Conservation (phyloP, 2,888 invertebrate species). For the Andrena chrysosceles region DNA sequence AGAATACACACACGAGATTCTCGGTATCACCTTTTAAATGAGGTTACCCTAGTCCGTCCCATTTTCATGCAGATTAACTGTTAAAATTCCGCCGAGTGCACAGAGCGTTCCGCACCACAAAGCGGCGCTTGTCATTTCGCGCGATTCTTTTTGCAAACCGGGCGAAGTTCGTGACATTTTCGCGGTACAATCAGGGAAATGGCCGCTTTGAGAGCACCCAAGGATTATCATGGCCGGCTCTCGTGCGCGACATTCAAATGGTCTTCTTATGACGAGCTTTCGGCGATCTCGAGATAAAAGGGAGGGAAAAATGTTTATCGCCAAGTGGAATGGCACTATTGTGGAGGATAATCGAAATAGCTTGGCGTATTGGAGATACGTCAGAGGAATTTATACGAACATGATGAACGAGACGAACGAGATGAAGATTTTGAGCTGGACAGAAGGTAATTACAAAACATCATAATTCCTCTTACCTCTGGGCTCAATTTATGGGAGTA, state of each 20-base stretch:
- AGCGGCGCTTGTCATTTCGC: constrained; percentile 22
- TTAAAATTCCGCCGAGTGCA: not conserved
- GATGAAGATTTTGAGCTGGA: too few relatives aligned
- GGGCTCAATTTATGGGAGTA: not conserved
- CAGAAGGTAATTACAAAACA: too few relatives aligned
- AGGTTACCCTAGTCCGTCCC: not conserved
- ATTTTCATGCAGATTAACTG: constrained; percentile 3
- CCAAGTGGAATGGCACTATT: not conserved
- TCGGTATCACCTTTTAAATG: not conserved
- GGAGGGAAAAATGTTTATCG: constrained; percentile 4
- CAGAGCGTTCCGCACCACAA: not conserved
- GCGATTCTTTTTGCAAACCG: not conserved
- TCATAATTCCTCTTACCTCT: too few relatives aligned
- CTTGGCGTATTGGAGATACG: not conserved
- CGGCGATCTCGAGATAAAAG: not conserved
- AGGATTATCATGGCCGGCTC: not conserved
- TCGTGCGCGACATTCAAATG: constrained; percentile 12
- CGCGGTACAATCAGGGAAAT: constrained; percentile 30
- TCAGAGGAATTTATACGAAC: too few relatives aligned
- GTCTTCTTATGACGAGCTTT: not conserved
- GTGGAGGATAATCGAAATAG: not conserved
- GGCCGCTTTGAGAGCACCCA: constrained; percentile 2
- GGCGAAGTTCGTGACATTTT: constrained; percentile 13
- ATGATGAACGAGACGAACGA: too few relatives aligned
- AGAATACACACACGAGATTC: not conserved